A percentile compares a stretch with the other conserved stretches of the same genome.
Evolutionary conservation across 2,888 invertebrate species (phyloP).

Genomic region (Erebia aethiops): DNA sequence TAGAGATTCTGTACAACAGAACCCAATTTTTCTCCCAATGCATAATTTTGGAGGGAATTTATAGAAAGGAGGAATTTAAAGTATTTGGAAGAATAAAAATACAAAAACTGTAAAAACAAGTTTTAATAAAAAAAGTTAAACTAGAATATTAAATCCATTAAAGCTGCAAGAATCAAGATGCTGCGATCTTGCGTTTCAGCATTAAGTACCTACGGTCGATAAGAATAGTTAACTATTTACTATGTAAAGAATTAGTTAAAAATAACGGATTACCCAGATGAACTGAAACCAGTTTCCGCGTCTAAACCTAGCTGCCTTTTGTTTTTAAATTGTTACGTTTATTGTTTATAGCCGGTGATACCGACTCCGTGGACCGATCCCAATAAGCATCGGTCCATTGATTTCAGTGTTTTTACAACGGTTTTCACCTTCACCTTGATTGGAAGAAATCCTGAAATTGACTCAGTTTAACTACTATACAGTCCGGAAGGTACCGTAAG

Average conservation of each 20-base stretch:
- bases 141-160: too few species aligned
- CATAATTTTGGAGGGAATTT: too few species aligned
- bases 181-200: too few species aligned
- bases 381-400: conserved; percentile 8
- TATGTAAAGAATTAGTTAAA: conserved; percentile 5
- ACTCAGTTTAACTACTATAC: background rate
- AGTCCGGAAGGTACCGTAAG: background rate
- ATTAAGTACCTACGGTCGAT: background rate
- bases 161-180: too few species aligned
- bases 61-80: too few species aligned
- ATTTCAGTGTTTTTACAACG: conserved; percentile 7
- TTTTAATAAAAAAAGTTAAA: too few species aligned
- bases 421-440: conserved; percentile 13
- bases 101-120: too few species aligned
- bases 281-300: conserved; percentile 7
- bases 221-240: background rate
- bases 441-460: conserved; percentile 2
- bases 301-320: conserved; percentile 15
- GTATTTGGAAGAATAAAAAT: too few species aligned
- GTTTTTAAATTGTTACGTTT: conserved; percentile 3
- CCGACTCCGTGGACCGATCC: background rate
- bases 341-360: background rate
- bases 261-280: conserved; percentile 5
- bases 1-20: too few species aligned
- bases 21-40: too few species aligned